phyloP scores from a whole-genome alignment of 2,113 vertebrate genomes.

The Cricetomys ansorgei region DNA sequence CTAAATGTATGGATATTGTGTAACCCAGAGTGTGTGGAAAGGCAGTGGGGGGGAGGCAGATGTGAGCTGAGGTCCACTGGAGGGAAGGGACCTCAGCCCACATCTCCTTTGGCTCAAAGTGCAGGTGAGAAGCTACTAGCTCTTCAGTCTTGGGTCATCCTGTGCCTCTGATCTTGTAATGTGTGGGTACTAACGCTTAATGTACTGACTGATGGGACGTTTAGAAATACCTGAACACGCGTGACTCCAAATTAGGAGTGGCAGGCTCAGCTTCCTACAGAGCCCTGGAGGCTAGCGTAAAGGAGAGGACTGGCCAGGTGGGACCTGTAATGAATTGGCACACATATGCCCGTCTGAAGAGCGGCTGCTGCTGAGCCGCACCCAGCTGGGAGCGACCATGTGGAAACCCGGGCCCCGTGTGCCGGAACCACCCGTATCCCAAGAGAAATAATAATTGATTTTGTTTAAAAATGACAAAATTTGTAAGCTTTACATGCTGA shows the following conservation, averaged over 20 bases:
- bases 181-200: background rate
- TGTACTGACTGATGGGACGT: background rate
- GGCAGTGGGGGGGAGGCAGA: background rate
- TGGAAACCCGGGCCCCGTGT: background rate
- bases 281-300: background rate
- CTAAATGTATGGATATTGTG: constrained; percentile 10
- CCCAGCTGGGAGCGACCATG: constrained; percentile 65
- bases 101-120: background rate
- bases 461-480: background rate
- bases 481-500: background rate
- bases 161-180: background rate
- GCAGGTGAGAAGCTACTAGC: background rate
- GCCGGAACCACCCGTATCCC: background rate
- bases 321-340: constrained; percentile 61
- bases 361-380: constrained; percentile 9
- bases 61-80: background rate
- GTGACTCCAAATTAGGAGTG: background rate
- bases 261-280: background rate
- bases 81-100: too few species aligned
- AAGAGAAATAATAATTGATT: constrained; percentile 5
- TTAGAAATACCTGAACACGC: background rate
- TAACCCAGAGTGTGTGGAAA: background rate
- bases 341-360: background rate
- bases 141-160: background rate
- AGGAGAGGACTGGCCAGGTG: constrained; percentile 53